Conservation (phyloP, 2,888 invertebrate species). For the Tyria jacobaeae region DNA sequence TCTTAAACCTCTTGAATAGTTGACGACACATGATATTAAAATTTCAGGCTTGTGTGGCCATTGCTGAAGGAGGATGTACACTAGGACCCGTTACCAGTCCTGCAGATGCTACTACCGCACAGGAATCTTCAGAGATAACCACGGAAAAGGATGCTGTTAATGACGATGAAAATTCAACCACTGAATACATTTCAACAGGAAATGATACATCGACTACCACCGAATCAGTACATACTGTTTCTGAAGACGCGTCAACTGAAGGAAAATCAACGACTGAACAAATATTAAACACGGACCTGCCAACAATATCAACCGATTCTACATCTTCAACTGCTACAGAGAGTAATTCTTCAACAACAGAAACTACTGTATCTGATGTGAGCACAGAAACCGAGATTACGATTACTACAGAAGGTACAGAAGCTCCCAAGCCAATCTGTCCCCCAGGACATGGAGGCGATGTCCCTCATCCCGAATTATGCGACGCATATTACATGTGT, state of each 20-base stretch:
- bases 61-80: constrained; percentile 44
- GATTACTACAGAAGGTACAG: neutral
- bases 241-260: neutral
- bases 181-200: neutral
- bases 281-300: neutral
- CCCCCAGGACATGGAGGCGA: constrained; percentile 13
- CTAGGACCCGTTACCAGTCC: constrained; percentile 16
- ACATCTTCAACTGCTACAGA: too few relatives aligned
- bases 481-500: constrained; percentile 49
- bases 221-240: neutral
- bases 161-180: neutral
- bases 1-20: too few relatives aligned
- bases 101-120: neutral
- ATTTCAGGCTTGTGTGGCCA: constrained; percentile 11
- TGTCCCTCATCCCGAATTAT: constrained; percentile 25
- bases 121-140: neutral
- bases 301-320: neutral
- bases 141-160: neutral
- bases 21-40: too few relatives aligned
- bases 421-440: constrained; percentile 11
- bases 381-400: neutral
- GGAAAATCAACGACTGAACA: neutral
- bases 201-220: neutral
- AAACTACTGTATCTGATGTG: neutral
- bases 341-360: neutral